phyloP scores from a whole-genome alignment of 2,113 vertebrate genomes.

The Lophura nycthemera region DNA sequence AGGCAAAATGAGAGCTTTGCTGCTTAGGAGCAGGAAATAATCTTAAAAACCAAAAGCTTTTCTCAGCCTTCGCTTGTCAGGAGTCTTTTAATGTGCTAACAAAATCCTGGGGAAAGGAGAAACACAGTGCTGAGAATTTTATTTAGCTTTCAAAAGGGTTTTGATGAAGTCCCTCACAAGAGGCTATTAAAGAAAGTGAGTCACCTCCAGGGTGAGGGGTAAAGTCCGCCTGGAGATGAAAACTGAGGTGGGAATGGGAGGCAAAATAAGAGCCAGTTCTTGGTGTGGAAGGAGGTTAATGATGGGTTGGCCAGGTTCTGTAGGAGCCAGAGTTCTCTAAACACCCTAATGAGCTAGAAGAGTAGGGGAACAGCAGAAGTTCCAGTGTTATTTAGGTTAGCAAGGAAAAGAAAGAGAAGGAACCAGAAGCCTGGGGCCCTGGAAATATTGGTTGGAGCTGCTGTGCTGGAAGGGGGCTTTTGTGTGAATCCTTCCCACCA shows the following conservation, averaged over 20 bases:
- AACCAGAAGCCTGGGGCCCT: not conserved
- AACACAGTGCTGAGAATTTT: slow-evolving; percentile 5
- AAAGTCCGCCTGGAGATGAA: slow-evolving; percentile 1
- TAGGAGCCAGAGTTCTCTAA: not conserved
- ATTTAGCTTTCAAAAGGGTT: slow-evolving; percentile 59
- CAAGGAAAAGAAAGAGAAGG: not conserved
- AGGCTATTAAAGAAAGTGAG: slow-evolving; percentile 37
- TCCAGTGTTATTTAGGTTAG: slow-evolving; percentile 37
- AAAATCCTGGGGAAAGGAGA: slow-evolving; percentile 41
- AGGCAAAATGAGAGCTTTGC: slow-evolving; percentile 29
- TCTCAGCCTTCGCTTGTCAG: slow-evolving; percentile 47
- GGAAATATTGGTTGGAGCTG: not conserved
- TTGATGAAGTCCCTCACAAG: slow-evolving; percentile 46
- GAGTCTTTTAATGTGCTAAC: slow-evolving; percentile 50
- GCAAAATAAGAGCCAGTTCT: slow-evolving; percentile 30
- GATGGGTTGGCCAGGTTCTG: not conserved
- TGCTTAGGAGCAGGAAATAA: slow-evolving; percentile 59
- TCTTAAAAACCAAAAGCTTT: slow-evolving; percentile 44
- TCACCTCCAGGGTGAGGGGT: slow-evolving; percentile 33
- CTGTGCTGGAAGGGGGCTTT: not conserved
- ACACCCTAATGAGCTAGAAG: slow-evolving; percentile 52
- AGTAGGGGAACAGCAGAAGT: slow-evolving; percentile 9
- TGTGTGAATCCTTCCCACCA: not conserved
- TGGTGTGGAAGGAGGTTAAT: slow-evolving; percentile 19
- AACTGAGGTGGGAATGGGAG: slow-evolving; percentile 9